Conservation (phyloP, 2,113 vertebrate species). For the Mixornis gularis region DNA sequence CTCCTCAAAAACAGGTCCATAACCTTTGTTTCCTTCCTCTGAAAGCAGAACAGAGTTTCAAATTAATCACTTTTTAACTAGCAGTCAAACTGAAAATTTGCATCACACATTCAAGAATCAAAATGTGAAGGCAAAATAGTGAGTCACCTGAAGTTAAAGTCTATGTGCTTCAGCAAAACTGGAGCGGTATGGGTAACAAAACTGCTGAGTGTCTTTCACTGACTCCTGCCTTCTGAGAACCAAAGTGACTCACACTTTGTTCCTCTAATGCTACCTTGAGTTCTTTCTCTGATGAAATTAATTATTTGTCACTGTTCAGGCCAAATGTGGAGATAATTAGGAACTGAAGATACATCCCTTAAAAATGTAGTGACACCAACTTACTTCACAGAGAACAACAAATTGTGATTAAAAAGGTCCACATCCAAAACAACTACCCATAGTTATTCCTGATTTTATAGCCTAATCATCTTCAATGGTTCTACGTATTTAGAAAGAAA, state of each 20-base stretch:
- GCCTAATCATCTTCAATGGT: not conserved
- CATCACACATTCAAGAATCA: not conserved
- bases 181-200: accelerated
- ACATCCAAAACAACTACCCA: not conserved
- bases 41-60: slow-evolving; percentile 17
- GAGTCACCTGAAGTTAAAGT: not conserved
- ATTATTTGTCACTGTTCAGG: not conserved
- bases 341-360: not conserved
- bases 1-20: slow-evolving; percentile 94
- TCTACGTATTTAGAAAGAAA: not conserved
- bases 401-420: not conserved
- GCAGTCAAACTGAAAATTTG: not conserved
- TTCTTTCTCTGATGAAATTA: not conserved
- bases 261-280: not conserved
- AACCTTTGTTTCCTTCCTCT: slow-evolving; percentile 85
- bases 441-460: not conserved
- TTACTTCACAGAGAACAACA: not conserved
- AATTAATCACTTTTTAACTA: not conserved
- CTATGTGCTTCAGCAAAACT: not conserved
- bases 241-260: not conserved
- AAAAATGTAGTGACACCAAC: not conserved
- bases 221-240: not conserved
- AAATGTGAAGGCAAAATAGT: not conserved
- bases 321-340: not conserved
- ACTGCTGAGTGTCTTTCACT: not conserved